Percentiles rank a stretch among this genome's conserved stretches.
Evolutionary conservation across 1,140 invertebrate genomes (phyloP).

Genomic region (Temnothorax curvispinosus): DNA sequence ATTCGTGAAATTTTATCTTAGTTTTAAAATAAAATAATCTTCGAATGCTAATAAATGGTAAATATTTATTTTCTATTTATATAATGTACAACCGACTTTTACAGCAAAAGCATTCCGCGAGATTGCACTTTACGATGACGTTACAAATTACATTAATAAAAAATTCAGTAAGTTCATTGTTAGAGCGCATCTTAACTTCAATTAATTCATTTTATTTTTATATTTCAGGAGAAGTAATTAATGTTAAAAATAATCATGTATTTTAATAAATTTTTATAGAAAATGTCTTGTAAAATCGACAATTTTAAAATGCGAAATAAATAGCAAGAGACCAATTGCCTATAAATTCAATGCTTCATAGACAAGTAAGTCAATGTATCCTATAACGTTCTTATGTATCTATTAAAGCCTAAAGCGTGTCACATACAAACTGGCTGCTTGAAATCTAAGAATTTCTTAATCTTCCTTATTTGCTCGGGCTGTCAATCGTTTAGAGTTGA

Average conservation of each 20-base stretch:
- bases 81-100: not conserved
- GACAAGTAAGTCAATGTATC: not conserved
- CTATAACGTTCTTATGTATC: not conserved
- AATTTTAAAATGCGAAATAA: conserved; percentile 4
- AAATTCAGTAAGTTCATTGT: not conserved
- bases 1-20: not conserved
- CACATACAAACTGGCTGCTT: not conserved
- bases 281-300: not conserved
- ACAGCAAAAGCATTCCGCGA: not conserved
- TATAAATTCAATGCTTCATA: not conserved
- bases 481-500: not conserved
- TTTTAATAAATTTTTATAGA: not conserved
- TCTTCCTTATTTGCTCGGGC: not conserved
- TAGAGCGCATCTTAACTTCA: not conserved
- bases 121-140: not conserved
- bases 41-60: not conserved
- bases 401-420: not conserved
- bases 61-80: conserved; percentile 7
- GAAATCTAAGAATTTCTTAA: not conserved
- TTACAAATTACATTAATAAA: not conserved
- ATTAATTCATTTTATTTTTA: not conserved
- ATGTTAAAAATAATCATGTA: not conserved
- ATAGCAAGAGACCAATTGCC: not conserved
- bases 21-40: not conserved
- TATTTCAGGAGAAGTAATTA: not conserved